Base-by-base conservation (phyloP, 2,888 invertebrate genomes). In the Pelosia muscerda region DNA sequence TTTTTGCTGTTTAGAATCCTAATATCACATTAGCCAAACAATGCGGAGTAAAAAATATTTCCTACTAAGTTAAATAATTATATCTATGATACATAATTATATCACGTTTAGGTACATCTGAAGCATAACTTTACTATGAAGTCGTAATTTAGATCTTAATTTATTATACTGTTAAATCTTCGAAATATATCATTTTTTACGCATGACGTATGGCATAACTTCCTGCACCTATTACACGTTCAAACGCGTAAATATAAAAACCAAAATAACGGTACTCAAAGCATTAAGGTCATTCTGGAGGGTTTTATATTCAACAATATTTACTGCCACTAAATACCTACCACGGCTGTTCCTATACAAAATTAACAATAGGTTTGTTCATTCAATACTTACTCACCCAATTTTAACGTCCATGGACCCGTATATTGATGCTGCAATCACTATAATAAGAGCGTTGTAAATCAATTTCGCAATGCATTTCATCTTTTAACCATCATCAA, bases 391-490 rank as follows among this genome's bases (percentile, higher is more conserved):
- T 11, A 54, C 78, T 77, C 81, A 83, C 85, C 89, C 90, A 90
- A 89, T 90, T 92, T 92, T 88, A 91, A 89, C 88, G 75, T 77
- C 70, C 75, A 83, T 25, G 9, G 28, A 28, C 77, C 80, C 82
- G 84, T 83, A 85, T 88, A 88, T 85, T 84, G 87, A 87, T 78
- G 86, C 84, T 78, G 83, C 84, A 87, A 92, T 92, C 90, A 90
- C 86, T 90, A 84, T 77, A 89, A 84, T 77, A 82, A 82, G 78
- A 74, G 76, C 65, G 81, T 76, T 82, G 83, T 94, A 94, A 94
- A 94, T 94, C 94, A 95, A 86, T 88, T 92, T 93, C 91, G 92
- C 90, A 88, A 85, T 88, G 85, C 84, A n/a, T n/a, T n/a, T n/a
- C n/a, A n/a, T n/a, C n/a, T 90, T 92, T 93, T 94, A 92, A 94